These are phyloP conservation scores for Noctua pronuba DNA, from an alignment of 2,888 invertebrate species.

Conservation along the genomic window DNA sequence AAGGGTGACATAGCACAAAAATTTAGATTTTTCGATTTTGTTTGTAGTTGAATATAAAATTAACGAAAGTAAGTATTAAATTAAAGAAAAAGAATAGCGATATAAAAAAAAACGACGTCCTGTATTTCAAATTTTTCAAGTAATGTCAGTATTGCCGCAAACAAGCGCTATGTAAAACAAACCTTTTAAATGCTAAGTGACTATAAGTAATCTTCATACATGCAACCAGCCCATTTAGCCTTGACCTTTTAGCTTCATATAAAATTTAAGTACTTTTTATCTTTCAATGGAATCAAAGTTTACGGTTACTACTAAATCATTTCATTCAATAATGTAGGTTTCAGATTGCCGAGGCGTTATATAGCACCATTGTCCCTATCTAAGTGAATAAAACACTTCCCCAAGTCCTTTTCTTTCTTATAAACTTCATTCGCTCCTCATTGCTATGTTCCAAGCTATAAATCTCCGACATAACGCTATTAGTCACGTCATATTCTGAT, in stretches of 20 bases:
- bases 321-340: conserved; percentile 26
- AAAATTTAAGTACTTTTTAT: not conserved
- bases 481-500: conserved; percentile 77
- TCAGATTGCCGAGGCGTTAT: not conserved
- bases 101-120: too few species aligned
- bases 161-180: not conserved
- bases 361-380: not conserved
- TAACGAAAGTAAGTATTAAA: too few species aligned
- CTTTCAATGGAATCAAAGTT: not conserved
- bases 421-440: conserved; percentile 52
- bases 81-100: too few species aligned
- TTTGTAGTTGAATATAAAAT: too few species aligned
- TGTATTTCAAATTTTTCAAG: too few species aligned
- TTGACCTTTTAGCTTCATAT: not conserved
- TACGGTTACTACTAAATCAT: not conserved
- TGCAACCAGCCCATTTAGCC: not conserved
- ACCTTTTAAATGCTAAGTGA: not conserved
- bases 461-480: conserved; percentile 74
- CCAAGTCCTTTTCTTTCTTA: conserved; percentile 28
- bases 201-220: not conserved
- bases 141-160: too few species aligned
- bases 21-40: too few species aligned
- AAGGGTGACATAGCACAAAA: too few species aligned
- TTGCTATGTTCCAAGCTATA: conserved; percentile 69
- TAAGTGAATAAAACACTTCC: conserved; percentile 37